These are phyloP conservation scores for Chloropsis cyanopogon DNA, from an alignment of 2,113 vertebrate genomes.

Conservation along the genomic window DNA sequence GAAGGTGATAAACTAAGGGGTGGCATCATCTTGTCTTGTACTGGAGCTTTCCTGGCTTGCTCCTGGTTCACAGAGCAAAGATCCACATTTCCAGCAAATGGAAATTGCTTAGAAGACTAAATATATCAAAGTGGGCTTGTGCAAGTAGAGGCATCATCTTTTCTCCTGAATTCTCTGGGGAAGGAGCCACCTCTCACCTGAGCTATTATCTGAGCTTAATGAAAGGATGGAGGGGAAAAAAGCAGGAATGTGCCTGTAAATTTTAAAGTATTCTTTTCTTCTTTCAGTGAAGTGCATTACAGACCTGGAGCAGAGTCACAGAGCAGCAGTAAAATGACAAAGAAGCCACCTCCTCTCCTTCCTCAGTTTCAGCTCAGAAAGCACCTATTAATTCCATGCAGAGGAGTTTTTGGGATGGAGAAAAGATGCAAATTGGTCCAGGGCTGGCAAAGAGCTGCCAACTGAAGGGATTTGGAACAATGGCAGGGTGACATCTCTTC, in stretches of 20 bases:
- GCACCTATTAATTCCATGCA: neutral
- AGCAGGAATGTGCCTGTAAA: neutral
- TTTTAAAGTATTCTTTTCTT: neutral
- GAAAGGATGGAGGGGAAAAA: neutral
- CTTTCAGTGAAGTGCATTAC: neutral
- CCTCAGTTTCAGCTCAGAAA: neutral
- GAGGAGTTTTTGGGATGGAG: neutral
- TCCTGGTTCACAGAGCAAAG: neutral
- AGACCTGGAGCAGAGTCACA: neutral
- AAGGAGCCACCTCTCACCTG: neutral
- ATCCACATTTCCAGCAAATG: neutral
- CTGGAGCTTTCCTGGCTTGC: neutral
- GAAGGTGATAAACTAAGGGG: neutral
- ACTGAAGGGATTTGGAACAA: neutral
- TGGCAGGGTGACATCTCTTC: neutral
- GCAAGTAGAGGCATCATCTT: neutral
- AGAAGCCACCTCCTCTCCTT: neutral
- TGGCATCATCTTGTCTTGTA: neutral
- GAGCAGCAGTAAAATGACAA: neutral
- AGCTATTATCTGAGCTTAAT: neutral
- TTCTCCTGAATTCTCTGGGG: neutral
- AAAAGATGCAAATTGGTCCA: neutral
- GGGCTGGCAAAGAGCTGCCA: neutral
- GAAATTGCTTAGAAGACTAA: neutral
- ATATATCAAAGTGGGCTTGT: neutral